These are phyloP conservation scores for Amblyteles armatorius DNA, from an alignment of 2,888 invertebrate species.

Conservation along the genomic window DNA sequence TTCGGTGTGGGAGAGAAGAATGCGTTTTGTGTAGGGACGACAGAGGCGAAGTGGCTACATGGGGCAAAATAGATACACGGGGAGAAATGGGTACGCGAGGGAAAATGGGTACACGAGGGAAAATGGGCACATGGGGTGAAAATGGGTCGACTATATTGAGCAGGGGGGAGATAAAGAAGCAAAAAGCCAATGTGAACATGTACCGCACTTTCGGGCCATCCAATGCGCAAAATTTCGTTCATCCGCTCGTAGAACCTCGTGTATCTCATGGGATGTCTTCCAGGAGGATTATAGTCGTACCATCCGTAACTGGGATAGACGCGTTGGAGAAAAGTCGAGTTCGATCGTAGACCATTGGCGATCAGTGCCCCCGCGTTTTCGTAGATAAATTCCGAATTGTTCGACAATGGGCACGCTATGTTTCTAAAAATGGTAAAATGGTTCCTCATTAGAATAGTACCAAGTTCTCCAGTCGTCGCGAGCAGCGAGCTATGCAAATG, in stretches of 20 bases:
- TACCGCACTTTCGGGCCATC: slow-evolving; percentile 9
- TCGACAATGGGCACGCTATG: not conserved
- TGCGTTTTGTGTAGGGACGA: no score
- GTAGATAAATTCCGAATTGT: not conserved
- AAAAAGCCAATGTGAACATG: no score
- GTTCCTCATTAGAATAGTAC: no score
- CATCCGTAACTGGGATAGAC: slow-evolving; percentile 2
- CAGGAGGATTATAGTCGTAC: not conserved
- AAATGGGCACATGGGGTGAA: not conserved
- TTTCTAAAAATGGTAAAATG: not conserved
- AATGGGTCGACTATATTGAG: not conserved
- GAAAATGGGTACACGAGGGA: no score
- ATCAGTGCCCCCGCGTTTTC: not conserved
- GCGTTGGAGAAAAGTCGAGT: not conserved
- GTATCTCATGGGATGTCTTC: slow-evolving; percentile 1
- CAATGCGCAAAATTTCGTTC: not conserved
- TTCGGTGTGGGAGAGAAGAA: not conserved
- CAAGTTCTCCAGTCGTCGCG: not conserved
- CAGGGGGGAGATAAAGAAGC: not conserved
- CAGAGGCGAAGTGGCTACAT: no score
- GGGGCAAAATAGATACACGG: no score
- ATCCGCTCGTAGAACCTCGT: slow-evolving; percentile 1
- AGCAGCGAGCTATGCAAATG: not conserved
- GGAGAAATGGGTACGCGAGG: no score
- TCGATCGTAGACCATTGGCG: not conserved